Evolutionary conservation across 2,888 invertebrate genomes (phyloP).

Genomic region (Athetis lepigone): DNA sequence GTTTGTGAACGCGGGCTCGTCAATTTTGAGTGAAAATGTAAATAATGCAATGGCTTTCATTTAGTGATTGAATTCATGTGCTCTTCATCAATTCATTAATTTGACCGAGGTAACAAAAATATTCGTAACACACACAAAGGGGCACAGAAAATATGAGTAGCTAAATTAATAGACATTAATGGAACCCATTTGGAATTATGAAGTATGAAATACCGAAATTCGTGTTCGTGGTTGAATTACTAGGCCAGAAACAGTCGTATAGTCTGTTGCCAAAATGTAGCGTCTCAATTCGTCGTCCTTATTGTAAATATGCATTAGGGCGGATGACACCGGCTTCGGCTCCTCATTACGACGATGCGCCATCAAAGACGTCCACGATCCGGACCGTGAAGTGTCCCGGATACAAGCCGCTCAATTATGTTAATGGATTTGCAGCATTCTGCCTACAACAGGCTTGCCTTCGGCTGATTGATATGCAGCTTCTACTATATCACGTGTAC

Average conservation of each 20-base stretch:
- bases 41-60: constrained; percentile 71
- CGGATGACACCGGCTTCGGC: constrained; percentile 76
- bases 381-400: constrained; percentile 83
- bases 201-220: constrained; percentile 71
- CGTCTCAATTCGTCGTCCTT: constrained; percentile 70
- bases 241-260: constrained; percentile 73
- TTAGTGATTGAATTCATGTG: constrained; percentile 66
- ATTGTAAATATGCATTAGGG: constrained; percentile 86
- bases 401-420: constrained; percentile 88
- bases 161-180: constrained; percentile 49
- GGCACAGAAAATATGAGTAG: constrained; percentile 29
- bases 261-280: constrained; percentile 70
- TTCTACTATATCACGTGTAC: constrained; percentile 64
- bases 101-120: constrained; percentile 14
- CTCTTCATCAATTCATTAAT: constrained; percentile 53
- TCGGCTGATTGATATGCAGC: constrained; percentile 79
- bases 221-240: constrained; percentile 71
- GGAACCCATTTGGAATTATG: constrained; percentile 67
- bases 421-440: constrained; percentile 85
- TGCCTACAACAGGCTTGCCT: constrained; percentile 76
- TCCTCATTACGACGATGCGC: constrained; percentile 84
- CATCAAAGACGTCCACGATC: constrained; percentile 84
- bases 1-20: constrained; percentile 68
- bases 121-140: constrained; percentile 18
- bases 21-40: constrained; percentile 68